These are phyloP conservation scores for Taurulus bubalis DNA, from an alignment of 2,113 vertebrate genomes.

Conservation along the genomic window DNA sequence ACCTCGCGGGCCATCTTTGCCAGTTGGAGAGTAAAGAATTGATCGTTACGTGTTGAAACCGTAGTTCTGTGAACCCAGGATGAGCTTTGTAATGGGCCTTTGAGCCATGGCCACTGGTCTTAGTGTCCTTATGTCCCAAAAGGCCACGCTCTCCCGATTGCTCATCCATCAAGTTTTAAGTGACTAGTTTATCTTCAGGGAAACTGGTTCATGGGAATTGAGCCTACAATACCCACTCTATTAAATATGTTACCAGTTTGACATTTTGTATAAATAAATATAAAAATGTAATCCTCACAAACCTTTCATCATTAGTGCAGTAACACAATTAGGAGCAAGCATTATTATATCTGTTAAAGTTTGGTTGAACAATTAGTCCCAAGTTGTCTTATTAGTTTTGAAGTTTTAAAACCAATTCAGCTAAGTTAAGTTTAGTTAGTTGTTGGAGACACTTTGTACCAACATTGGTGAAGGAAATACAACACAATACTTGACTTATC, in stretches of 20 bases:
- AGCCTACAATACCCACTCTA: neutral
- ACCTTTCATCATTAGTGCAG: neutral
- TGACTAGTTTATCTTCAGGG: neutral
- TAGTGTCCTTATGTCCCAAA: neutral
- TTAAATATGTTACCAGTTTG: neutral
- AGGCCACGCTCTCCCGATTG: neutral
- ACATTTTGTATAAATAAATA: neutral
- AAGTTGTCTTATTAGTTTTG: neutral
- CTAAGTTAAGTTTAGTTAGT: too few relatives aligned
- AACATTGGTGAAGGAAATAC: neutral
- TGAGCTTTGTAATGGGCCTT: slow-evolving; percentile 14
- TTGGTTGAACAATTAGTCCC: neutral
- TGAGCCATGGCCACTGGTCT: neutral
- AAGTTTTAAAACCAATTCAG: neutral
- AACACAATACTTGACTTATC: neutral
- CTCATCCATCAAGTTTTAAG: slow-evolving; percentile 11
- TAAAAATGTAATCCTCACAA: neutral
- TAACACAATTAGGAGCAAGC: neutral
- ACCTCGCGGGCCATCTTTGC: slow-evolving; percentile 15
- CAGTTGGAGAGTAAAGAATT: neutral
- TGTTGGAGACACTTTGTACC: neutral
- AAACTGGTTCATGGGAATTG: neutral
- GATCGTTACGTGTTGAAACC: slow-evolving; percentile 10
- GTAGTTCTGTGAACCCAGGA: slow-evolving; percentile 1
- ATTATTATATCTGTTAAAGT: neutral